phyloP scores from a whole-genome alignment of 1,140 invertebrate genomes.

The Parasteatoda tepidariorum region DNA sequence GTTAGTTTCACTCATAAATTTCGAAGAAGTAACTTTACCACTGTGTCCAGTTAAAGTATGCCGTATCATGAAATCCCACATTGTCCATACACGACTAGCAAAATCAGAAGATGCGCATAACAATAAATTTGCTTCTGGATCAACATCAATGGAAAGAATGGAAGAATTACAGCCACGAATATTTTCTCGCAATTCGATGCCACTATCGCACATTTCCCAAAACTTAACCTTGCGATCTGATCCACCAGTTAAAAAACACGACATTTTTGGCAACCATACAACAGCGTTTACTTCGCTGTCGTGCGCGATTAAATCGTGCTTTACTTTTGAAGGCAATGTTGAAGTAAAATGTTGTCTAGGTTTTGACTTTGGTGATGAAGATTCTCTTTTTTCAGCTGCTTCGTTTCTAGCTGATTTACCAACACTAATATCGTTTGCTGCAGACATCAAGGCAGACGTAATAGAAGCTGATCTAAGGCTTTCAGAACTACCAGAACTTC shows the following conservation, averaged over 20 bases:
- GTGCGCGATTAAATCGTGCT: slow-evolving; percentile 27
- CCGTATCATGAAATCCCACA: slow-evolving; percentile 88
- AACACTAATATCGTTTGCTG: background rate
- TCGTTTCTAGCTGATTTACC: background rate
- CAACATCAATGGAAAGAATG: slow-evolving; percentile 35
- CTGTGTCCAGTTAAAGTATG: slow-evolving; percentile 97
- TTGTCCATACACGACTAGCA: slow-evolving; percentile 93
- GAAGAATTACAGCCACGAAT: slow-evolving; percentile 36
- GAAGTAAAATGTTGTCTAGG: background rate
- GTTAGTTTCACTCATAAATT: slow-evolving; percentile 85
- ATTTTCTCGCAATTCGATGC: background rate
- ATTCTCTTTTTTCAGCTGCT: background rate
- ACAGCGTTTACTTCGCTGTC: slow-evolving; percentile 42
- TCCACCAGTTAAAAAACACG: slow-evolving; percentile 22
- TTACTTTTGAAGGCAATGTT: background rate
- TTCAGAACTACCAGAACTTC: background rate
- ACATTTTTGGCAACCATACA: slow-evolving; percentile 7
- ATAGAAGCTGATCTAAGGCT: background rate
- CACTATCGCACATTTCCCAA: slow-evolving; percentile 3
- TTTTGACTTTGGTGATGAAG: background rate
- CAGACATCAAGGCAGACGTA: background rate
- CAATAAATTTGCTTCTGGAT: slow-evolving; percentile 71
- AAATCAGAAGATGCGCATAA: slow-evolving; percentile 94
- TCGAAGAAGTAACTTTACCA: slow-evolving; percentile 94
- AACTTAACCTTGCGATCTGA: slow-evolving; percentile 31